These are phyloP conservation scores for Crambe crambe DNA, from an alignment of 37 sponge, comb jelly and placozoan species.

Conservation along the genomic window DNA sequence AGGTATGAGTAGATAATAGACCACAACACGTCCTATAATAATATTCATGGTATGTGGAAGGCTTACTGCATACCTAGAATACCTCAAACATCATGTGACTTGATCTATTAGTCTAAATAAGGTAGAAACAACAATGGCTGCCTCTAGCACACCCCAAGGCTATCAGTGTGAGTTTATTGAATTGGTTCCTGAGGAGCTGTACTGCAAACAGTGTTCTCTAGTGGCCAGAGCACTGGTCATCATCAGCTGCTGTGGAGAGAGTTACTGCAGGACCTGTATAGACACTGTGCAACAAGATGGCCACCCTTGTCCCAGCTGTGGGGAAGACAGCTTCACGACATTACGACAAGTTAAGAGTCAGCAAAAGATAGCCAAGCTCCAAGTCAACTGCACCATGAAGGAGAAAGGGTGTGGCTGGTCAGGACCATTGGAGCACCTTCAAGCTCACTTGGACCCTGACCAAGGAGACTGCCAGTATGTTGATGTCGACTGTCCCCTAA, in stretches of 20 bases:
- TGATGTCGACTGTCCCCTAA: conserved; percentile 17
- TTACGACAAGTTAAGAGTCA: background rate
- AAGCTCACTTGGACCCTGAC: conserved; percentile 18
- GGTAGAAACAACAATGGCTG: background rate
- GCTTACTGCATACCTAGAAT: no score
- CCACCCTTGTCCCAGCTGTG: conserved; percentile 36
- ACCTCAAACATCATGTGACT: no score
- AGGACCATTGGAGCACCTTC: conserved; percentile 10
- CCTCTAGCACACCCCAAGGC: background rate
- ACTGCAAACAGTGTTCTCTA: conserved; percentile 3
- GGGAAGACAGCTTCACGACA: background rate
- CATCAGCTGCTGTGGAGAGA: conserved; percentile 3
- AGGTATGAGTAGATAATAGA: no score
- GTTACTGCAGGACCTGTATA: conserved; percentile 18
- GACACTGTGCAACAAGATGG: background rate
- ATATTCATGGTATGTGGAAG: no score
- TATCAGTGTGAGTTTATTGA: conserved; percentile 3
- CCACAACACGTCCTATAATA: no score
- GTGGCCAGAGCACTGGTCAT: background rate
- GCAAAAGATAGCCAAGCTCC: background rate
- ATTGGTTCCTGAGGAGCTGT: background rate
- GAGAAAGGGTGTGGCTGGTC: conserved; percentile 39
- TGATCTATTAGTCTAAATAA: no score
- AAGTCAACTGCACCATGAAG: conserved; percentile 23
- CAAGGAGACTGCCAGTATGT: conserved; percentile 26